Conservation (phyloP, 2,888 invertebrate genomes). For the Platypus cylindrus region DNA sequence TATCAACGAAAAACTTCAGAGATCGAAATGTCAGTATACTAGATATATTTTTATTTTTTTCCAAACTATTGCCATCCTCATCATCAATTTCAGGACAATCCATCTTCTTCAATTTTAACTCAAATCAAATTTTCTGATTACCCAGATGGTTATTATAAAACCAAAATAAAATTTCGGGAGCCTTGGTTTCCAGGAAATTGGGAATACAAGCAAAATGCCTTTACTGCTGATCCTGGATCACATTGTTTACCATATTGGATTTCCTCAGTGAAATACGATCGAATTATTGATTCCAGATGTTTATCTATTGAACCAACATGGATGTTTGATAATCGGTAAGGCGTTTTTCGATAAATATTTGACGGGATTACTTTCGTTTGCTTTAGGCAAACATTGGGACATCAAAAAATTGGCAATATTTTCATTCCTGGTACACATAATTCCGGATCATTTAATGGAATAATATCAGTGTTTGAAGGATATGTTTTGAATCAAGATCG, state of each 20-base stretch:
- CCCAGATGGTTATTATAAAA: conserved; percentile 38
- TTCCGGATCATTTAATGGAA: conserved; percentile 46
- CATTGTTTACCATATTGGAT: conserved; percentile 62
- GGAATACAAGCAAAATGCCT: conserved; percentile 35
- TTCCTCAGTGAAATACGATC: conserved; percentile 45
- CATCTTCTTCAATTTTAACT: conserved; percentile 28
- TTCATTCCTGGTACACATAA: conserved; percentile 62
- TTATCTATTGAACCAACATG: conserved; percentile 72
- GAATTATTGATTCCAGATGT: conserved; percentile 53
- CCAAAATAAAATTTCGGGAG: conserved; percentile 43
- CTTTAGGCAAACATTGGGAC: conserved; percentile 42
- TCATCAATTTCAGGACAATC: conserved; percentile 35
- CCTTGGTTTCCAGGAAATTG: conserved; percentile 47
- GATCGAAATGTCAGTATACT: conserved; percentile 27
- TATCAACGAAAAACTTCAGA: conserved; percentile 28
- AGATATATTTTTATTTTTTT: conserved; percentile 1
- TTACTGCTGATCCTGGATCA: conserved; percentile 31
- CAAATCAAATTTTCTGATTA: conserved; percentile 31
- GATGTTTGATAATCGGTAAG: conserved; percentile 56
- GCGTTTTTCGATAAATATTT: conserved; percentile 14
- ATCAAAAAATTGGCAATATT: conserved; percentile 44
- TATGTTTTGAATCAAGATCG: conserved; percentile 57
- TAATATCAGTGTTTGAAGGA: conserved; percentile 32
- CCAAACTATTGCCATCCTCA: no score
- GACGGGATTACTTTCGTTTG: neutral